Percentiles rank a stretch among this genome's conserved stretches.
phyloP scores from a whole-genome alignment of 2,888 invertebrate genomes.

The Boloria selene region DNA sequence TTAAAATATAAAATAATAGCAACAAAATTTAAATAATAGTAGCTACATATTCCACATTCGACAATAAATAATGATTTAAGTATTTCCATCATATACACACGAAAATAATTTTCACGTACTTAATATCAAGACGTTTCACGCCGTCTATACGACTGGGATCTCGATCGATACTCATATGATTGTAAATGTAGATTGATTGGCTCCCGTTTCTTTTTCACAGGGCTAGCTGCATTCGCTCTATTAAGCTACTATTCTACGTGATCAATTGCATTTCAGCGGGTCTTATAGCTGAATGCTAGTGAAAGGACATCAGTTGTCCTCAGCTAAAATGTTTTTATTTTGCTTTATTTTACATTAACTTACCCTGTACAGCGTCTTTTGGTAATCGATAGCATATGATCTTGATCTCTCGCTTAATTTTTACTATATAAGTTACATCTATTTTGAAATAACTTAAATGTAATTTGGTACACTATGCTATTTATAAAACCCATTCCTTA shows the following conservation, averaged over 20 bases:
- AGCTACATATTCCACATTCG: no score
- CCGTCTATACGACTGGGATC: slow-evolving; percentile 35
- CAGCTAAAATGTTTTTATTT: not conserved
- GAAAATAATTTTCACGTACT: slow-evolving; percentile 28
- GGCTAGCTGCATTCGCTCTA: slow-evolving; percentile 56
- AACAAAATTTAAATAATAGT: no score
- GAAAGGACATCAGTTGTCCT: not conserved
- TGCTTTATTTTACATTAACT: not conserved
- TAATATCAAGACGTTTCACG: slow-evolving; percentile 48
- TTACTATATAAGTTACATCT: not conserved
- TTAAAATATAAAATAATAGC: no score
- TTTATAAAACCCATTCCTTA: no score
- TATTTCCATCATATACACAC: not conserved
- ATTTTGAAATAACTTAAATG: not conserved
- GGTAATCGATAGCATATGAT: no score
- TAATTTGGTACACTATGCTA: not conserved
- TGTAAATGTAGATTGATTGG: slow-evolving; percentile 81
- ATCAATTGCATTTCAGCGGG: slow-evolving; percentile 47
- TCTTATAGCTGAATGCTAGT: slow-evolving; percentile 10
- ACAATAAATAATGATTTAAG: not conserved
- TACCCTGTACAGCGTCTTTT: not conserved
- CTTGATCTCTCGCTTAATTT: no score
- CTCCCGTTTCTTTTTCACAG: slow-evolving; percentile 70
- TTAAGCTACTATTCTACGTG: slow-evolving; percentile 65
- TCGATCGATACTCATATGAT: slow-evolving; percentile 76